Evolutionary conservation across 1,140 invertebrate species (phyloP).

Genomic region (Hycleus phaleratus): DNA sequence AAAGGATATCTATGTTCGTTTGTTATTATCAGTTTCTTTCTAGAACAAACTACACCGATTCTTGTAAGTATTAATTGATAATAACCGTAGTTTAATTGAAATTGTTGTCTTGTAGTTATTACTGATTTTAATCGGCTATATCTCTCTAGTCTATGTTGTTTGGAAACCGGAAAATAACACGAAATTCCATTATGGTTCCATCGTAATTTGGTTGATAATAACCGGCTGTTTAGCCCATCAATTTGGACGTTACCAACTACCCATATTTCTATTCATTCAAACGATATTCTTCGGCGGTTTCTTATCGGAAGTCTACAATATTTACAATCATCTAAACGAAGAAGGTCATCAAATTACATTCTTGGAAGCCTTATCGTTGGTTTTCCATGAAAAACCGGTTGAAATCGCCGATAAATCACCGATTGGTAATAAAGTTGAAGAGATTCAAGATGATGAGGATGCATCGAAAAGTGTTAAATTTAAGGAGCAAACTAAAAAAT

Average conservation of each 20-base stretch:
- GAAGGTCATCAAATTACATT: conserved; percentile 38
- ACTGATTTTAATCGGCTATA: conserved; percentile 43
- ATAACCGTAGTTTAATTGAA: background rate
- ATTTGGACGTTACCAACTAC: conserved; percentile 50
- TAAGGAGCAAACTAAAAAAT: background rate
- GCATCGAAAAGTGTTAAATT: background rate
- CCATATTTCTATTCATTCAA: conserved; percentile 50
- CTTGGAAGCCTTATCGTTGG: conserved; percentile 33
- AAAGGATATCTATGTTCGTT: conserved; percentile 27
- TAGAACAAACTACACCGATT: conserved; percentile 27
- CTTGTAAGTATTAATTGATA: conserved; percentile 23
- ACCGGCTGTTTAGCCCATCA: conserved; percentile 53
- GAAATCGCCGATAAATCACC: conserved; percentile 1
- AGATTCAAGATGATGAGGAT: background rate
- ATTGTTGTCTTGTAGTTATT: conserved; percentile 42
- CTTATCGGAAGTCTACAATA: conserved; percentile 45
- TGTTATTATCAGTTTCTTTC: conserved; percentile 27
- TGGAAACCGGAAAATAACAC: conserved; percentile 53
- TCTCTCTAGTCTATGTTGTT: conserved; percentile 45
- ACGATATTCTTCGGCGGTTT: conserved; percentile 47
- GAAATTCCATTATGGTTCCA: conserved; percentile 50
- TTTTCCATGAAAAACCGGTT: conserved; percentile 32
- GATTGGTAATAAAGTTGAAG: background rate
- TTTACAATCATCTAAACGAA: conserved; percentile 36
- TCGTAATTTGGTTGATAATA: conserved; percentile 53